Base-by-base conservation (phyloP, 1,140 invertebrate species). In the Macrotrachela quadricornifera region DNA sequence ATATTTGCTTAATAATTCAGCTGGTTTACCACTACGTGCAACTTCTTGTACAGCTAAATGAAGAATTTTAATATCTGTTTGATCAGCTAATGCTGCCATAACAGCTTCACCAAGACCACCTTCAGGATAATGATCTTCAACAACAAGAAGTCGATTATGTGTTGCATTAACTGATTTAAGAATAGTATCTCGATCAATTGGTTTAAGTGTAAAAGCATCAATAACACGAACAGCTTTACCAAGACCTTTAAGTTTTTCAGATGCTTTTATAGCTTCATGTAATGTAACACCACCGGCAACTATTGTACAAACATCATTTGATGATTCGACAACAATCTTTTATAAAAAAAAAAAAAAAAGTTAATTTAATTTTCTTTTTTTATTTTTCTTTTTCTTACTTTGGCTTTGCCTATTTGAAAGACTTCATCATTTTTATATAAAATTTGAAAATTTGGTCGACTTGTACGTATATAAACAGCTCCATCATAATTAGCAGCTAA, bases 21-120 rank as follows among this genome's bases (percentile, higher is more conserved):
- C 49, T 38, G 50, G 40, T 51, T 56, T 51, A 18, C 57, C 57
- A 46, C 49, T 52, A 13, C 51, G 50, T 42, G 57, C 55, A 47
- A 58, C 46, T 2, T 36, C 49, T 40, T 51, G 50, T 1, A 58
- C 57, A 41, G 17, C 42, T 17, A 58, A 37, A 40, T 18, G 45
- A 30, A 30, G 3, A 30, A 79, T 60, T 42, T 37, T 55, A n/a
- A 50, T 49, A 36, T 50, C 42, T 13, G 44, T 49, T 42, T 50
- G 18, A 11, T 45, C 16, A 18, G 15, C 15, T 46, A 95, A 73
- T 13, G 82, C 87, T 14, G 78, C 76, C 17, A 80, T 63, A 12
- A 97, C 90, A 50, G 91, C 88, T 64, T 96, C 91, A 55, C 92
- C 92, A 48, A 99, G 64, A 57, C 92, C 92, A 62, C 92, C 87